Conservation (phyloP, 2,797 vertebrate species). For the Allobates femoralis region DNA sequence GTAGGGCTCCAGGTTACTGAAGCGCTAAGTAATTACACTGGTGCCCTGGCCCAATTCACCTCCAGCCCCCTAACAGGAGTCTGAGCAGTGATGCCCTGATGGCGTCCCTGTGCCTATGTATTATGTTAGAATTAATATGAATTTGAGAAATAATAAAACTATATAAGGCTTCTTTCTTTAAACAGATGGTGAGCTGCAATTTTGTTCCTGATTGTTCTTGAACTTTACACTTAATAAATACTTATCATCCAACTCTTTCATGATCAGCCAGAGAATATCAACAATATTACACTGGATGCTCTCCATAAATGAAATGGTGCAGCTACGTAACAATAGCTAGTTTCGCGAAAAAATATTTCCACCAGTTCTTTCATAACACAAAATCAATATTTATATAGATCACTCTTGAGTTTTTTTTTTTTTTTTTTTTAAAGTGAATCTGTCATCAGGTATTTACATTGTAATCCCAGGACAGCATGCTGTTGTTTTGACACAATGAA, state of each 20-base stretch:
- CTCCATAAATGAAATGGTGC: neutral
- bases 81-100: no score
- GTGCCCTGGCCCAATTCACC: no score
- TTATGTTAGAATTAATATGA: neutral
- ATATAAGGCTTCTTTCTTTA: neutral
- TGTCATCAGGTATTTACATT: no score
- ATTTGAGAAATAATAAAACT: neutral
- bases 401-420: no score
- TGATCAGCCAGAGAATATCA: constrained; percentile 32
- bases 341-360: neutral
- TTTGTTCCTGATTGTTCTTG: constrained; percentile 22
- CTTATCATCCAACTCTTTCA: constrained; percentile 23
- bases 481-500: no score
- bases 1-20: no score
- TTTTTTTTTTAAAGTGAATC: no score
- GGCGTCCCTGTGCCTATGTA: neutral
- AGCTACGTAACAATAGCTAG: neutral
- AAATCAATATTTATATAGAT: neutral
- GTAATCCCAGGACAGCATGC: no score
- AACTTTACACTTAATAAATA: constrained; percentile 47
- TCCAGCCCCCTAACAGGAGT: no score
- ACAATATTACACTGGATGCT: constrained; percentile 6
- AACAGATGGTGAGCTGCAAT: constrained; percentile 32
- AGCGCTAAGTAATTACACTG: no score
- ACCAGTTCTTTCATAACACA: neutral